phyloP scores from a whole-genome alignment of 1,140 invertebrate species.

The Apis florea region DNA sequence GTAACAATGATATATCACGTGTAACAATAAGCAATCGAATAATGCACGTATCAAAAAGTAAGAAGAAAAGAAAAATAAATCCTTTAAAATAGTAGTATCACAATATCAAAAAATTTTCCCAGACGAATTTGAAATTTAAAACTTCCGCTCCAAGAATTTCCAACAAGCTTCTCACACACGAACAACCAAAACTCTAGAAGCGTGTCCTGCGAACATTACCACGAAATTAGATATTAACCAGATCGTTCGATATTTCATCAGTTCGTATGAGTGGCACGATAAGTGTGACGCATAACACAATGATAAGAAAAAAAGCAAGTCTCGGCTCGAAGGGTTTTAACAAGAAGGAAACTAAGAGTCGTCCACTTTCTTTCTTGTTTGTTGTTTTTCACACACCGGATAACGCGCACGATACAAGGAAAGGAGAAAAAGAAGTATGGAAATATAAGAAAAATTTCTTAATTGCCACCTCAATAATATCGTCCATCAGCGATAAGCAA shows the following conservation, averaged over 20 bases:
- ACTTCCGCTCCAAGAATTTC: not conserved
- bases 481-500: not conserved
- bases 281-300: constrained; percentile 31
- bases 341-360: not conserved
- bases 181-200: not conserved
- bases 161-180: not conserved
- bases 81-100: too few relatives aligned
- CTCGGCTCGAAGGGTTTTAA: not conserved
- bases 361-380: not conserved
- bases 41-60: too few relatives aligned
- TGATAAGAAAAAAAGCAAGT: constrained; percentile 20
- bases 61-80: too few relatives aligned
- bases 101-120: not conserved
- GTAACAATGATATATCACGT: too few relatives aligned
- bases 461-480: not conserved
- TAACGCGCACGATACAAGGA: not conserved
- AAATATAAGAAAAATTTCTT: constrained; percentile 1
- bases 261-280: constrained; percentile 22
- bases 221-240: constrained; percentile 17
- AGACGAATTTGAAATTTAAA: not conserved
- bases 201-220: not conserved
- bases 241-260: constrained; percentile 34
- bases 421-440: too few relatives aligned
- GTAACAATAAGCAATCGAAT: too few relatives aligned
- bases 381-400: not conserved